phyloP scores from a whole-genome alignment of 2,113 vertebrate genomes.

The Gallinago paraguaiae region DNA sequence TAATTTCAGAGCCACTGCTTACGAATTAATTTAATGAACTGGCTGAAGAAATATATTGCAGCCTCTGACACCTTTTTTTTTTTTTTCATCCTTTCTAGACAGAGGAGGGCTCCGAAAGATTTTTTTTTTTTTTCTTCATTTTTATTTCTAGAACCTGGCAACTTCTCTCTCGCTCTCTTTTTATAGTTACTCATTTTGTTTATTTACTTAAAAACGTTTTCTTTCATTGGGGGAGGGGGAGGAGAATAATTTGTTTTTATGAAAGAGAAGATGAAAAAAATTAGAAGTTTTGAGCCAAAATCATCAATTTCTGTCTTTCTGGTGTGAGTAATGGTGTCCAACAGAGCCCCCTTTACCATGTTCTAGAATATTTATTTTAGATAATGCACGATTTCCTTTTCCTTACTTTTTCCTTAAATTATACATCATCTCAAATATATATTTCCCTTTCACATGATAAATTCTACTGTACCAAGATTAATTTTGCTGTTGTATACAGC shows the following conservation, averaged over 20 bases:
- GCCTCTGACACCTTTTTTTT: constrained; percentile 93
- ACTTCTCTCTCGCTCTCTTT: constrained; percentile 79
- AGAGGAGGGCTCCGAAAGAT: constrained; percentile 73
- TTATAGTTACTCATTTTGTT: constrained; percentile 67
- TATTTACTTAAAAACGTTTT: constrained; percentile 66
- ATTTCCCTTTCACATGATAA: constrained; percentile 74
- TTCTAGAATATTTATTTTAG: constrained; percentile 73
- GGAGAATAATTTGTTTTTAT: constrained; percentile 8
- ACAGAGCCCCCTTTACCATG: constrained; percentile 47
- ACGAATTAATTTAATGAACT: constrained; percentile 99
- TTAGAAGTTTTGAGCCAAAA: constrained; percentile 51
- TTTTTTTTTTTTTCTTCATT: constrained; percentile 35
- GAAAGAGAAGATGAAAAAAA: neutral
- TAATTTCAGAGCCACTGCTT: constrained; percentile 97
- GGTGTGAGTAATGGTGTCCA: constrained; percentile 65
- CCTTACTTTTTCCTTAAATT: constrained; percentile 66
- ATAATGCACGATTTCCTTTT: constrained; percentile 73
- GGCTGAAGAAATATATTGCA: constrained; percentile 93
- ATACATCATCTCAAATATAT: constrained; percentile 74
- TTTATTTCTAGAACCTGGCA: constrained; percentile 71
- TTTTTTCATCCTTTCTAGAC: constrained; percentile 78
- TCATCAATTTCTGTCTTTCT: constrained; percentile 66
- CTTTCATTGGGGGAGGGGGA: neutral
- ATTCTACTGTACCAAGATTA: constrained; percentile 71
- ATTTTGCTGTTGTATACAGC: constrained; percentile 62